phyloP scores from a whole-genome alignment of 2,113 vertebrate genomes.

The Sander vitreus region DNA sequence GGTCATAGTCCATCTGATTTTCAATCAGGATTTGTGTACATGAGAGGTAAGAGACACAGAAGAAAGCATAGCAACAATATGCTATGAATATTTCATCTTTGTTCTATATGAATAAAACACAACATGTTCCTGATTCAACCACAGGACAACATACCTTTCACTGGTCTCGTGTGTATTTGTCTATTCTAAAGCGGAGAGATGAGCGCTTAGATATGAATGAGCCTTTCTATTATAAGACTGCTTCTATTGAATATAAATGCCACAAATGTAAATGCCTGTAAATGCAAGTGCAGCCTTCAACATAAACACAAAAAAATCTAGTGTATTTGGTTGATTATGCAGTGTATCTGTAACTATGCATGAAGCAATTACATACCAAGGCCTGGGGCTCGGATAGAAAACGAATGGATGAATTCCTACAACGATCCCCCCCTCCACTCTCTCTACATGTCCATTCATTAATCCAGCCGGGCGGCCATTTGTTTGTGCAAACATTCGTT shows the following conservation, averaged over 20 bases:
- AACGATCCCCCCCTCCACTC: slow-evolving; percentile 40
- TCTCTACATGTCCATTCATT: slow-evolving; percentile 69
- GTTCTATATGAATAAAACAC: slow-evolving; percentile 80
- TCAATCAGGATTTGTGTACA: slow-evolving; percentile 63
- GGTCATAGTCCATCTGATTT: slow-evolving; percentile 45
- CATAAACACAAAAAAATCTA: slow-evolving; percentile 52
- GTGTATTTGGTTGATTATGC: slow-evolving; percentile 75
- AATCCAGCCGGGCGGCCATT: slow-evolving; percentile 59
- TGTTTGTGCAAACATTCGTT: slow-evolving; percentile 74
- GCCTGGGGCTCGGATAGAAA: slow-evolving; percentile 68
- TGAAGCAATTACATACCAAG: slow-evolving; percentile 76
- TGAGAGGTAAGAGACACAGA: slow-evolving; percentile 33
- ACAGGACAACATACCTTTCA: slow-evolving; percentile 52
- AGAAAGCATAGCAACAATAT: slow-evolving; percentile 50
- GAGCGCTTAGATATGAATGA: slow-evolving; percentile 45
- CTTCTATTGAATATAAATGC: slow-evolving; percentile 43
- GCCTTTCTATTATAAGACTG: slow-evolving; percentile 34
- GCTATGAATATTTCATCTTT: slow-evolving; percentile 74
- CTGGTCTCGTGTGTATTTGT: slow-evolving; percentile 24
- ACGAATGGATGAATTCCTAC: slow-evolving; percentile 64
- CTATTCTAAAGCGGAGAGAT: slow-evolving; percentile 30
- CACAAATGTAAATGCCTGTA: slow-evolving; percentile 12
- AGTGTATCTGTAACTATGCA: slow-evolving; percentile 80
- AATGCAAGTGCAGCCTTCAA: slow-evolving; percentile 29
- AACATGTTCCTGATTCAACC: slow-evolving; percentile 55